Conservation (phyloP, 2,113 vertebrate genomes). For the Trachemys scripta region DNA sequence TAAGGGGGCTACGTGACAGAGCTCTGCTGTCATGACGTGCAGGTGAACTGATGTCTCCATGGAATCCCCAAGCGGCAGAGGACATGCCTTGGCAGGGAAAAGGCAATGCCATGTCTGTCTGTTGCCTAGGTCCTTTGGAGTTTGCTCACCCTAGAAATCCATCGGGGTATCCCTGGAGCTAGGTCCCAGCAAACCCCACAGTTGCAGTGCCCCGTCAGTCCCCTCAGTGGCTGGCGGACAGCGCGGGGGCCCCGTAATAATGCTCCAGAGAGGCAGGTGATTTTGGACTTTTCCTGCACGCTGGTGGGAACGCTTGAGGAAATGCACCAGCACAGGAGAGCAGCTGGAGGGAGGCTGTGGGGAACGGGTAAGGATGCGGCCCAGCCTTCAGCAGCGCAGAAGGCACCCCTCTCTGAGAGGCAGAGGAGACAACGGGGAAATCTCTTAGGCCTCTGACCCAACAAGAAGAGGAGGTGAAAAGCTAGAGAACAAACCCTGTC, state of each 20-base stretch:
- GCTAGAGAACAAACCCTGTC: background rate
- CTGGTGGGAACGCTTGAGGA: rapidly evolving
- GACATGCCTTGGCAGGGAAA: background rate
- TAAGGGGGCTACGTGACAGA: background rate
- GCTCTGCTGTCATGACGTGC: background rate
- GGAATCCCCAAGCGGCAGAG: background rate
- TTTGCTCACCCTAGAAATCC: background rate
- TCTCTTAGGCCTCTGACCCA: background rate
- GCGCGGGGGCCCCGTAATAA: background rate
- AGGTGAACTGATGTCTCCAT: background rate
- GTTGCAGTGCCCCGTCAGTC: background rate
- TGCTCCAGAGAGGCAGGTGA: background rate
- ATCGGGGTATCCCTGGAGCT: background rate
- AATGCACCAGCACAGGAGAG: background rate
- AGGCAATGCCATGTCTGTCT: background rate
- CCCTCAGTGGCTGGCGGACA: background rate
- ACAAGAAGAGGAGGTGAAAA: background rate
- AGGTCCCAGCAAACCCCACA: background rate
- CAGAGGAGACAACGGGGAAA: rapidly evolving
- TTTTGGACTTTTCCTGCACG: background rate
- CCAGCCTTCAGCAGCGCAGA: background rate
- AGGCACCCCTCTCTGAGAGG: background rate
- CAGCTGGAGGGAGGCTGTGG: background rate
- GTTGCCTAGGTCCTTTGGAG: background rate
- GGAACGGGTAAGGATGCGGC: background rate